Evolutionary conservation across 30 jellyfish, hydroid and myxozoan genomes (phyloP).

Genomic region (Cassiopea andromeda): DNA sequence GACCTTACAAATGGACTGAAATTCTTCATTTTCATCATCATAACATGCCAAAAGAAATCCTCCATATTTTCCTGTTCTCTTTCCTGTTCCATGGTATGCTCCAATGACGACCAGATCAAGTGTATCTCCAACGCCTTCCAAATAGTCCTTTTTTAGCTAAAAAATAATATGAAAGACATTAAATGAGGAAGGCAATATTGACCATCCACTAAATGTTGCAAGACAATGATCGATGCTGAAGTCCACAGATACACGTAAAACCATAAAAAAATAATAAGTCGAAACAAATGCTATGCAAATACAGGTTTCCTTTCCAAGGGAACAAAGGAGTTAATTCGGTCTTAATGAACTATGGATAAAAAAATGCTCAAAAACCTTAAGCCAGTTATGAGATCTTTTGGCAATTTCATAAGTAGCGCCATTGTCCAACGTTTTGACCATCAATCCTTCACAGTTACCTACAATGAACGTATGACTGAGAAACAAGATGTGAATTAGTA

Average conservation of each 20-base stretch:
- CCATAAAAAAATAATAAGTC: too few relatives aligned
- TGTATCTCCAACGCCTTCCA: conserved; percentile 99
- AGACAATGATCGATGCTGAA: too few relatives aligned
- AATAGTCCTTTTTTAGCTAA: conserved; percentile 94
- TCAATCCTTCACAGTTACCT: conserved; percentile 97
- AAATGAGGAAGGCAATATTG: background rate
- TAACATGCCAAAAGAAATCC: conserved; percentile 98
- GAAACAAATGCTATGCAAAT: too few relatives aligned
- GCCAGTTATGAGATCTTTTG: conserved; percentile 95
- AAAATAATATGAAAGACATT: background rate
- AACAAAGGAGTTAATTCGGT: too few relatives aligned
- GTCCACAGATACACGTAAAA: too few relatives aligned
- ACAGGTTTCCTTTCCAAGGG: too few relatives aligned
- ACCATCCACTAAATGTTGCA: background rate
- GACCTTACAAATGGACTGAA: conserved; percentile 96
- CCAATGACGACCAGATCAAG: conserved; percentile 99
- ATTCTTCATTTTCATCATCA: conserved; percentile 96
- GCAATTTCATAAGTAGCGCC: conserved; percentile 96
- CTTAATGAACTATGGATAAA: too few relatives aligned
- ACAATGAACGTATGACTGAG: background rate
- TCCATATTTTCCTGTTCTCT: conserved; percentile 97
- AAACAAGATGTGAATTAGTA: too few relatives aligned
- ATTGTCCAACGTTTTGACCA: conserved; percentile 89
- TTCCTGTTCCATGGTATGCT: conserved; percentile 97
- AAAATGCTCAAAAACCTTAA: conserved; percentile 55